phyloP scores from a whole-genome alignment of 2,113 vertebrate genomes.

The Aspiorhynchus laticeps region DNA sequence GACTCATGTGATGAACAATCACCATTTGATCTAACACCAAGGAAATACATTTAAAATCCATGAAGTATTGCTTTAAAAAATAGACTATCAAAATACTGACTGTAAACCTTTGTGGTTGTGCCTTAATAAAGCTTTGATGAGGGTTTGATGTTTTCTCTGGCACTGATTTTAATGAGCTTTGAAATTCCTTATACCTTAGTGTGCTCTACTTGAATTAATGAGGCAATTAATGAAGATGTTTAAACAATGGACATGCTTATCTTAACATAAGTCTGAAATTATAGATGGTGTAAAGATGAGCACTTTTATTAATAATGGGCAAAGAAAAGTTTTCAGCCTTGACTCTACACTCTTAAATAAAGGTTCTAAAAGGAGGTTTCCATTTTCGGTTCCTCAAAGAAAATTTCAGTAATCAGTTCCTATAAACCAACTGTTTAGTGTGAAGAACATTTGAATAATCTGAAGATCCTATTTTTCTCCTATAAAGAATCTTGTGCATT shows the following conservation, averaged over 20 bases:
- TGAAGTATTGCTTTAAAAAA: not conserved
- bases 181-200: slow-evolving; percentile 17
- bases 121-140: not conserved
- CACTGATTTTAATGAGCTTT: slow-evolving; percentile 34
- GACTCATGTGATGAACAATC: slow-evolving; percentile 13
- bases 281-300: slow-evolving; percentile 12
- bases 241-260: slow-evolving; percentile 23
- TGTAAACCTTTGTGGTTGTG: not conserved
- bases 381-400: not conserved
- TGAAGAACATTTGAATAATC: not conserved
- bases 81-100: not conserved
- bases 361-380: not conserved
- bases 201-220: slow-evolving; percentile 20
- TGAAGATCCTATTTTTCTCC: not conserved
- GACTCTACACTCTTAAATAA: not conserved
- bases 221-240: slow-evolving; percentile 27
- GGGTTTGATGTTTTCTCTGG: slow-evolving; percentile 10
- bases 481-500: too few relatives aligned
- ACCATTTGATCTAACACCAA: slow-evolving; percentile 16
- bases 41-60: not conserved
- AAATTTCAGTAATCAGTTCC: not conserved
- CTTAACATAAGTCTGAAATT: not conserved
- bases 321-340: not conserved
- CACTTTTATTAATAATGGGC: not conserved
- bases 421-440: not conserved